phyloP scores from a whole-genome alignment of 2,797 vertebrate genomes.

The Alectoris magna region DNA sequence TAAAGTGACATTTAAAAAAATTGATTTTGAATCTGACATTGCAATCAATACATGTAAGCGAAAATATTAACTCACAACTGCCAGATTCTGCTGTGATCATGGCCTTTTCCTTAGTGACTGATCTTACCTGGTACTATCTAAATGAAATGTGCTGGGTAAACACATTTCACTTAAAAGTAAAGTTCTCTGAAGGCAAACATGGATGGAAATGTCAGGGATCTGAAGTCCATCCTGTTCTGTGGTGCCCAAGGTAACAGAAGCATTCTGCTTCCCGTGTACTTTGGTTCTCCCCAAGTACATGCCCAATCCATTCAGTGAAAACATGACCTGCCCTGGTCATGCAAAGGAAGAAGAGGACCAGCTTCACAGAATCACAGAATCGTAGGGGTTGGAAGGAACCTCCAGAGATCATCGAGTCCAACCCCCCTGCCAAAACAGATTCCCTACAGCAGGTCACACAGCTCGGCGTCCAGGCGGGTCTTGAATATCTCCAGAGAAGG shows the following conservation, averaged over 20 bases:
- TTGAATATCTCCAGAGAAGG: no score
- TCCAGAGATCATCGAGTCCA: no score
- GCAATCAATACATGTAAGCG: conserved; percentile 17
- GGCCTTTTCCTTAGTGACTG: neutral
- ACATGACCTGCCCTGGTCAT: neutral
- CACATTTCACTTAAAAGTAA: neutral
- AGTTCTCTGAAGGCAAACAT: neutral
- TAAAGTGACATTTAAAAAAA: conserved; percentile 9
- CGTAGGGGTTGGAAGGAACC: no score
- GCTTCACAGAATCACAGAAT: no score
- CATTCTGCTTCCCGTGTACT: neutral
- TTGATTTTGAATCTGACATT: conserved; percentile 63
- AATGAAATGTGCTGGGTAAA: neutral
- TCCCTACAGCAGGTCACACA: no score
- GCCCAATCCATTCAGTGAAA: neutral
- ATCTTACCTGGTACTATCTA: conserved; percentile 7
- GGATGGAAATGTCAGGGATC: neutral
- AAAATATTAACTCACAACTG: conserved; percentile 54
- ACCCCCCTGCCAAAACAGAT: no score
- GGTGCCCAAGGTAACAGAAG: neutral
- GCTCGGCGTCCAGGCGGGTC: no score
- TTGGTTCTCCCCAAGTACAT: neutral
- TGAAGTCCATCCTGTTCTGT: neutral
- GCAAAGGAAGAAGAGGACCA: neutral
- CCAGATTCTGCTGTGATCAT: conserved; percentile 41